Percentiles rank a stretch among this genome's conserved stretches.
phyloP scores from a whole-genome alignment of 2,113 vertebrate genomes.

The Scomber colias region DNA sequence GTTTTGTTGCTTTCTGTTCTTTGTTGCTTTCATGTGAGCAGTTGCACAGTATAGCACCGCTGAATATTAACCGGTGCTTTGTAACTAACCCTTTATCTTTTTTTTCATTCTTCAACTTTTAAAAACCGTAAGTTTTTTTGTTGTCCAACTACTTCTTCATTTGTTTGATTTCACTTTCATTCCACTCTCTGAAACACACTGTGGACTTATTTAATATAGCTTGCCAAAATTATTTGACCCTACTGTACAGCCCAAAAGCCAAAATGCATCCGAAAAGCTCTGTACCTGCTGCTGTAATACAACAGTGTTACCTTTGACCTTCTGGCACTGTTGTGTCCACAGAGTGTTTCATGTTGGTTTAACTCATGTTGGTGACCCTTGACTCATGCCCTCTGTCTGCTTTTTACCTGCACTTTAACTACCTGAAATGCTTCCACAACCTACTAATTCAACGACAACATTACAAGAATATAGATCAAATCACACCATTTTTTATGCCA shows the following conservation, averaged over 20 bases:
- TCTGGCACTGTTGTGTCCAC: slow-evolving; percentile 32
- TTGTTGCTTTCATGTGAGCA: background rate
- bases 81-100: slow-evolving; percentile 58
- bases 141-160: slow-evolving; percentile 21
- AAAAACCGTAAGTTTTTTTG: slow-evolving; percentile 76
- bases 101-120: slow-evolving; percentile 67
- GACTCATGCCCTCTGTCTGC: slow-evolving; percentile 9
- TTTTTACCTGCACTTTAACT: slow-evolving; percentile 23
- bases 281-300: slow-evolving; percentile 8
- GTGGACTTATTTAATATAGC: background rate
- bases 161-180: slow-evolving; percentile 31
- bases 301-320: slow-evolving; percentile 52
- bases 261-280: slow-evolving; percentile 15
- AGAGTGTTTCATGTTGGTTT: slow-evolving; percentile 63
- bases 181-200: background rate
- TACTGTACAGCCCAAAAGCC: slow-evolving; percentile 6
- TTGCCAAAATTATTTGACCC: slow-evolving; percentile 36
- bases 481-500: slow-evolving; percentile 10
- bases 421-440: background rate
- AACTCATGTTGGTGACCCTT: slow-evolving; percentile 24
- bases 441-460: slow-evolving; percentile 23
- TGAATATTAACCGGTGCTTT: slow-evolving; percentile 52
- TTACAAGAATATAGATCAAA: slow-evolving; percentile 5
- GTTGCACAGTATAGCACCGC: slow-evolving; percentile 10
- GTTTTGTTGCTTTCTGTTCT: slow-evolving; percentile 6